phyloP scores from a whole-genome alignment of 2,113 vertebrate species.

The Anguilla rostrata region DNA sequence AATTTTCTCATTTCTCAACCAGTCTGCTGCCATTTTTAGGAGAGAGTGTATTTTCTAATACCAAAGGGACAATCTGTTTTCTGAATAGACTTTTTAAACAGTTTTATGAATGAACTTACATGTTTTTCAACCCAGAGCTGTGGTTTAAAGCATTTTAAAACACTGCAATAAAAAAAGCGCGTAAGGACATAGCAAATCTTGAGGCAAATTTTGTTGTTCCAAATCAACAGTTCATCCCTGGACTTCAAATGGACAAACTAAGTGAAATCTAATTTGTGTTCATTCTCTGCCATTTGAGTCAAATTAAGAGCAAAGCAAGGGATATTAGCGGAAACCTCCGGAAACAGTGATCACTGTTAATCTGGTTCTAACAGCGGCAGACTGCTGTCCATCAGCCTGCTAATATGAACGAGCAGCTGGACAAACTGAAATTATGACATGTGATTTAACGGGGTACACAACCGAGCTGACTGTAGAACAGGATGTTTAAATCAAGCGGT shows the following conservation, averaged over 20 bases:
- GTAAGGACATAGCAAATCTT: no score
- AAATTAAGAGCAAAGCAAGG: background rate
- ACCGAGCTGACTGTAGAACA: background rate
- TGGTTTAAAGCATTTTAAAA: background rate
- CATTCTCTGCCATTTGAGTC: background rate
- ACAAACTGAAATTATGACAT: background rate
- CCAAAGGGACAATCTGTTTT: constrained; percentile 1
- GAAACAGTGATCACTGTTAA: background rate
- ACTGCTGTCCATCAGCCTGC: background rate
- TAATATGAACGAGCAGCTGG: background rate
- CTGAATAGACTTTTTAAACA: background rate
- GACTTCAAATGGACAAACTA: background rate
- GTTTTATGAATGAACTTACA: background rate
- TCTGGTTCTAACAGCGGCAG: background rate
- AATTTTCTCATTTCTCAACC: background rate
- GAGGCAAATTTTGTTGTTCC: no score
- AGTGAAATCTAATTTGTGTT: background rate
- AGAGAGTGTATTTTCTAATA: constrained; percentile 2
- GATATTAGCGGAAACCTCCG: background rate
- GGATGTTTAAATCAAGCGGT: background rate
- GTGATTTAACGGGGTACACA: background rate
- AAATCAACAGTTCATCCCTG: background rate
- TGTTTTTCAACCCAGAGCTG: background rate
- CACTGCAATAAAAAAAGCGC: no score
- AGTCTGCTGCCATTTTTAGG: constrained; percentile 17